phyloP scores from a whole-genome alignment of 2,888 invertebrate species.

The Linyphia triangularis region DNA sequence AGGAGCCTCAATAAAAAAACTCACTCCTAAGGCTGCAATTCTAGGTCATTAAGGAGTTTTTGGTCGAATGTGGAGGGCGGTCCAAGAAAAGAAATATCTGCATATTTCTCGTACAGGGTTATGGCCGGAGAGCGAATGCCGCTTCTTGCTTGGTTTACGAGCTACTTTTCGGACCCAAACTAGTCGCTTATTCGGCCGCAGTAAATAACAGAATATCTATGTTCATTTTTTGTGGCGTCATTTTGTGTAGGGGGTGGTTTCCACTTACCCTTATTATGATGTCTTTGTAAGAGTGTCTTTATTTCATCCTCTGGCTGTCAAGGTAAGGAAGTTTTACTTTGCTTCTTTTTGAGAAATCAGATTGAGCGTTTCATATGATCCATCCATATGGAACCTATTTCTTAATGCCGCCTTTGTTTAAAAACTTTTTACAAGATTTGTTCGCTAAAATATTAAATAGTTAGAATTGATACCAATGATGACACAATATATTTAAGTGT shows the following conservation, averaged over 20 bases:
- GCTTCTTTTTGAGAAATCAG: no score
- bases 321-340: no score
- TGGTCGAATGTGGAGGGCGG: slow-evolving; percentile 44
- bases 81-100: slow-evolving; percentile 71
- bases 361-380: no score
- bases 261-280: slow-evolving; percentile 61
- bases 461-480: no score
- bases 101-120: slow-evolving; percentile 73
- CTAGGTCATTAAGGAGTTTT: slow-evolving; percentile 64
- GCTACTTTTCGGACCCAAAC: slow-evolving; percentile 70
- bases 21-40: slow-evolving; percentile 54
- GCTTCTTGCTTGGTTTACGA: slow-evolving; percentile 66
- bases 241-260: slow-evolving; percentile 43
- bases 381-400: no score
- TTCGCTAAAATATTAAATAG: no score
- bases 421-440: no score
- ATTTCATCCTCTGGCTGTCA: no score
- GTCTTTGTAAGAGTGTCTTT: no score
- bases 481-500: no score
- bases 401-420: no score
- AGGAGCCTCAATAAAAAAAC: slow-evolving; percentile 36
- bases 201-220: slow-evolving; percentile 70
- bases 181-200: slow-evolving; percentile 73
- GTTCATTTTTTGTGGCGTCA: slow-evolving; percentile 66
- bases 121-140: slow-evolving; percentile 71